Percentiles rank a stretch among this genome's conserved stretches.
Evolutionary conservation across 2,888 invertebrate species (phyloP).

Genomic region (Drosophila yooni): DNA sequence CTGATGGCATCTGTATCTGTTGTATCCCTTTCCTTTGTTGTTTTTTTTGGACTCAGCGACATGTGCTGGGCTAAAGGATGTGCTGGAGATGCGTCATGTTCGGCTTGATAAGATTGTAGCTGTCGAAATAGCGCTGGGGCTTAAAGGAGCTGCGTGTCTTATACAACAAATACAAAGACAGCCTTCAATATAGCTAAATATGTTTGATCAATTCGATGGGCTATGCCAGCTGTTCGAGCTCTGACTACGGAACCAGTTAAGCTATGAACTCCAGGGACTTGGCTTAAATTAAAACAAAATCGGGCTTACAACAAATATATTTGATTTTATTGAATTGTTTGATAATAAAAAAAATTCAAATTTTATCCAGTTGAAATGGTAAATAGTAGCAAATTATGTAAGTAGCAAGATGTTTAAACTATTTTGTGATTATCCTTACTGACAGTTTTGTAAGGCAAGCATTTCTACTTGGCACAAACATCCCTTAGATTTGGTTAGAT

Average conservation of each 20-base stretch:
- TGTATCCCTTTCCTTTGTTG: conserved; percentile 41
- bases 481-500: background rate
- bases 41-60: conserved; percentile 13
- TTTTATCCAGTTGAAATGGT: background rate
- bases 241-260: background rate
- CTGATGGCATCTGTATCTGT: conserved; percentile 44
- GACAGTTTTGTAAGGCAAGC: background rate
- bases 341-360: background rate
- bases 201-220: conserved; percentile 35
- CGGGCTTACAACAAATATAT: background rate
- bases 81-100: conserved; percentile 64
- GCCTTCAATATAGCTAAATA: conserved; percentile 7
- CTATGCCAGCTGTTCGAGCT: conserved; percentile 35
- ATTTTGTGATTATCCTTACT: background rate
- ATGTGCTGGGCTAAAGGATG: conserved; percentile 46
- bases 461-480: background rate
- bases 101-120: conserved; percentile 65
- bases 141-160: conserved; percentile 31
- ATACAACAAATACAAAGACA: conserved; percentile 25
- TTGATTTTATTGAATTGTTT: background rate
- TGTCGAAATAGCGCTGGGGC: conserved; percentile 18
- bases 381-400: background rate
- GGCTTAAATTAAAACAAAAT: background rate
- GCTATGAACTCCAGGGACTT: background rate
- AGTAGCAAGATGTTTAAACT: background rate